Conservation (phyloP, 2,888 invertebrate genomes). For the Drosophila mulleri region DNA sequence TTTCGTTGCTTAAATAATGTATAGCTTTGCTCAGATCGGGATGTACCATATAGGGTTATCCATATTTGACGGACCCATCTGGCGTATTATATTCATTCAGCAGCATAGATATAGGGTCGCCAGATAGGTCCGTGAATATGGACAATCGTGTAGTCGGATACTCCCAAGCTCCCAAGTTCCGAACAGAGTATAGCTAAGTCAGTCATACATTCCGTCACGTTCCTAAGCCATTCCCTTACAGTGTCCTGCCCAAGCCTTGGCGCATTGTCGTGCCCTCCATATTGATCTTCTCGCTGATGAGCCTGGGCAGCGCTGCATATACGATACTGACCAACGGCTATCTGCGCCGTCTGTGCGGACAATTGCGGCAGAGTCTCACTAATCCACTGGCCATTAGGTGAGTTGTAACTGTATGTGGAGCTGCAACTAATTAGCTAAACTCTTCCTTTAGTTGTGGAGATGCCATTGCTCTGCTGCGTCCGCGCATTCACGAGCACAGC, state of each 20-base stretch:
- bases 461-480: constrained; percentile 79
- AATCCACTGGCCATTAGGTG: constrained; percentile 76
- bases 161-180: no score
- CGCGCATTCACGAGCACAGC: constrained; percentile 71
- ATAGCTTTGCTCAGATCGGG: no score
- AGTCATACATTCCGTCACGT: neutral
- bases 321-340: constrained; percentile 76
- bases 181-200: neutral
- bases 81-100: no score
- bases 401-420: neutral
- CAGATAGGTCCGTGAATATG: no score
- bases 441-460: constrained; percentile 70
- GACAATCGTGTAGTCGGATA: no score
- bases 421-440: neutral
- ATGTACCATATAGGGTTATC: no score
- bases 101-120: no score
- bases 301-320: constrained; percentile 69
- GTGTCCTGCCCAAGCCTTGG: constrained; percentile 84
- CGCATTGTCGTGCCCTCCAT: constrained; percentile 83
- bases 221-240: constrained; percentile 28
- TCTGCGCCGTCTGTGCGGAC: constrained; percentile 70
- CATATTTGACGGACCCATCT: no score
- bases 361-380: constrained; percentile 69
- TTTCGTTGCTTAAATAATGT: no score
- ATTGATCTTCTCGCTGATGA: constrained; percentile 79